A percentile compares a stretch with the other conserved stretches of the same genome.
Conservation (phyloP, 2,888 invertebrate species). For the Drosophila ustulata region DNA sequence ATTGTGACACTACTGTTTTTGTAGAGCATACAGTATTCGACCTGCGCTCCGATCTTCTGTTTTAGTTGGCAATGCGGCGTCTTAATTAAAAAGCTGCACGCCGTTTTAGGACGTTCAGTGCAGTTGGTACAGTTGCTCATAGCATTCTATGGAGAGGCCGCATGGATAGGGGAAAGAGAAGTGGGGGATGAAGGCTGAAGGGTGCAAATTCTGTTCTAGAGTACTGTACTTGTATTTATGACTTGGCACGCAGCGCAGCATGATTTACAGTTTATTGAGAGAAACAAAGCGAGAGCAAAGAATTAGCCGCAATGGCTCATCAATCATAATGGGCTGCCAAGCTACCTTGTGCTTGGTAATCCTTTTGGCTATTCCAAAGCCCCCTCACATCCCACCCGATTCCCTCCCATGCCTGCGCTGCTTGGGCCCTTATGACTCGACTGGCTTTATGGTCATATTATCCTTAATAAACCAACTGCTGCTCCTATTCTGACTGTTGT, state of each 20-base stretch:
- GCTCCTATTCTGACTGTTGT: slow-evolving; percentile 33
- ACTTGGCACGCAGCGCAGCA: slow-evolving; percentile 76
- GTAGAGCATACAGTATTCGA: slow-evolving; percentile 32
- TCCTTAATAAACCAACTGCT: slow-evolving; percentile 74
- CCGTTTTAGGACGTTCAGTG: slow-evolving; percentile 47
- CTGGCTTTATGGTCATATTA: slow-evolving; percentile 77
- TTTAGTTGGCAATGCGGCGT: slow-evolving; percentile 46
- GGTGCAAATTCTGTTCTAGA: slow-evolving; percentile 19
- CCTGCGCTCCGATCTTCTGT: slow-evolving; percentile 5
- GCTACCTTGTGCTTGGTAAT: slow-evolving; percentile 50
- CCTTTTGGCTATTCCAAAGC: slow-evolving; percentile 36
- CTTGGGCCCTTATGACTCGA: slow-evolving; percentile 51
- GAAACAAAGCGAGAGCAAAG: slow-evolving; percentile 74
- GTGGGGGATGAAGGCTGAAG: background rate
- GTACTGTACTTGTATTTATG: slow-evolving; percentile 70
- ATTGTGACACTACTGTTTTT: background rate
- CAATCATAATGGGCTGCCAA: slow-evolving; percentile 60
- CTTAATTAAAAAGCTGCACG: slow-evolving; percentile 78
- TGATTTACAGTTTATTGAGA: slow-evolving; percentile 77
- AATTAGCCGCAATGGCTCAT: slow-evolving; percentile 79
- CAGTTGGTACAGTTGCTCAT: slow-evolving; percentile 25
- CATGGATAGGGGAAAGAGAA: background rate
- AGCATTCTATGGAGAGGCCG: slow-evolving; percentile 3
- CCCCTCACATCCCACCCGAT: background rate
- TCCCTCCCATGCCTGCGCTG: background rate